phyloP scores from a whole-genome alignment of 2,113 vertebrate genomes.

The Eonycteris spelaea region DNA sequence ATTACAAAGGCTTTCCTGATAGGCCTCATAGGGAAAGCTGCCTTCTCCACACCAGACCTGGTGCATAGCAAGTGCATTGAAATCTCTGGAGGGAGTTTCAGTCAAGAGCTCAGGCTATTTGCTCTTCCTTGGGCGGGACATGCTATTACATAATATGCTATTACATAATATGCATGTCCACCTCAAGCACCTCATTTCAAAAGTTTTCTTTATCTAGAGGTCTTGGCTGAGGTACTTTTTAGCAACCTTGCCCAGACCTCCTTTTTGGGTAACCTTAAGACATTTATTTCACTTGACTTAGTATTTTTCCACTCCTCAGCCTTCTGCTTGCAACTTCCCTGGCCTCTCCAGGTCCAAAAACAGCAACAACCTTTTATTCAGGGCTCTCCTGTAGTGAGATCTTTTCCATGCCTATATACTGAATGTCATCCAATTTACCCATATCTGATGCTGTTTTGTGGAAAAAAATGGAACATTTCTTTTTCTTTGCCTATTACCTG shows the following conservation, averaged over 20 bases:
- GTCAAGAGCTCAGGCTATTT: too few species aligned
- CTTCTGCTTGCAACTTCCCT: background rate
- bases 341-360: background rate
- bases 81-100: background rate
- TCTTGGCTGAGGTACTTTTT: background rate
- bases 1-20: background rate
- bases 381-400: background rate
- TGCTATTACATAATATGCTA: too few species aligned
- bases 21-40: background rate
- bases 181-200: background rate
- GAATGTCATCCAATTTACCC: background rate
- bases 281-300: background rate
- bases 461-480: background rate
- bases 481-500: background rate
- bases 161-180: background rate
- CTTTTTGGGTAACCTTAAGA: background rate
- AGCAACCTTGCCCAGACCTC: background rate
- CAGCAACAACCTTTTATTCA: background rate
- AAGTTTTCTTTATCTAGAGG: background rate
- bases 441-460: background rate
- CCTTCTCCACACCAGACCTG: rapidly evolving
- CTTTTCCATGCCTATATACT: background rate
- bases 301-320: background rate
- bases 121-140: background rate
- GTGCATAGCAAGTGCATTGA: rapidly evolving